Evolutionary conservation across 2,888 invertebrate genomes (phyloP).

Genomic region (Julus scandinavius): DNA sequence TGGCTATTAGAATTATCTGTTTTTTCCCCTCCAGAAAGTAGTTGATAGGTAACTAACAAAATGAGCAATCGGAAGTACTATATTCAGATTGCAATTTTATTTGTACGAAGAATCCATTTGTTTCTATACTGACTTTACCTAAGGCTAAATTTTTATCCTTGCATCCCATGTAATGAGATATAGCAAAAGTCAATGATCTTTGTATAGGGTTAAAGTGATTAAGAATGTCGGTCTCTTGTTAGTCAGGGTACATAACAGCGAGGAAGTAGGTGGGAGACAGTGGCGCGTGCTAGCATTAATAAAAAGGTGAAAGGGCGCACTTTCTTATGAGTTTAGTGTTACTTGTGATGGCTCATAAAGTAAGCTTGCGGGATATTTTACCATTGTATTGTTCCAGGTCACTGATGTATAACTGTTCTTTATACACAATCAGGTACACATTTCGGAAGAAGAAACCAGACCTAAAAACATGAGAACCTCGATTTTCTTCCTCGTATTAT

Average conservation of each 20-base stretch:
- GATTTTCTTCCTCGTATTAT: slow-evolving; percentile 20
- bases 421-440: neutral
- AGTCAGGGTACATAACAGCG: neutral
- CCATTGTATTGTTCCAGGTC: slow-evolving; percentile 39
- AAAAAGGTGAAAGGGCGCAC: slow-evolving; percentile 24
- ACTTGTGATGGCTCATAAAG: slow-evolving; percentile 35
- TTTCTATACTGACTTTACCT: neutral
- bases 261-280: slow-evolving; percentile 40
- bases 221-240: slow-evolving; percentile 34
- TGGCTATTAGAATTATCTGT: neutral
- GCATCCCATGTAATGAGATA: neutral
- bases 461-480: slow-evolving; percentile 40
- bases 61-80: neutral
- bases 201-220: slow-evolving; percentile 36
- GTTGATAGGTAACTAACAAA: neutral
- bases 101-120: neutral
- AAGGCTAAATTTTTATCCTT: neutral
- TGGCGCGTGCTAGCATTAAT: slow-evolving; percentile 45
- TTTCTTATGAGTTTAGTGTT: slow-evolving; percentile 45
- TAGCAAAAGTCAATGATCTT: slow-evolving; percentile 41
- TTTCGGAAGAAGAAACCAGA: slow-evolving; percentile 40
- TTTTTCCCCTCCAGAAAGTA: neutral
- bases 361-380: neutral
- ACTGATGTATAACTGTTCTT: slow-evolving; percentile 31
- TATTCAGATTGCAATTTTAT: neutral